Evolutionary conservation across 2,797 vertebrate genomes (phyloP).

Genomic region (Sternotherus odoratus): DNA sequence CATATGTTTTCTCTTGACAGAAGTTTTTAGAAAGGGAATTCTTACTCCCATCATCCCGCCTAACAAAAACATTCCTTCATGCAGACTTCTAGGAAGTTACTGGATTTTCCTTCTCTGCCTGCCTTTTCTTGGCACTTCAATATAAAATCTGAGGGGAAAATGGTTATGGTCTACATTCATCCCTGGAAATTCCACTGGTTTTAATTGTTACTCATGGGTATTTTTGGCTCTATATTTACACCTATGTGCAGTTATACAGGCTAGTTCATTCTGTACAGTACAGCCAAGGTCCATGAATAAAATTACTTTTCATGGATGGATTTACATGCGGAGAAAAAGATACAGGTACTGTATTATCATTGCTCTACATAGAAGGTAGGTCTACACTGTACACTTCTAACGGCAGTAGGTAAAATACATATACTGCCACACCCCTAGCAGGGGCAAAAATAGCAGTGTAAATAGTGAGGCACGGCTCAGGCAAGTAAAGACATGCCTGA

Average conservation of each 20-base stretch:
- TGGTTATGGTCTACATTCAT: neutral
- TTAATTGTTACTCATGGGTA: neutral
- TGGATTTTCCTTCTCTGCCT: neutral
- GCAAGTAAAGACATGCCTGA: neutral
- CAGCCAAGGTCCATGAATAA: neutral
- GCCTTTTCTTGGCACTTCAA: neutral
- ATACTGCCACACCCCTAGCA: neutral
- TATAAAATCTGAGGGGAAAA: neutral
- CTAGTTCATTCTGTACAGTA: neutral
- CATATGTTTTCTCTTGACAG: neutral
- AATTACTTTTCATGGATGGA: neutral
- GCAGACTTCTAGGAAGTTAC: neutral
- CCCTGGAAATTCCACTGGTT: neutral
- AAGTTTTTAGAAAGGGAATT: neutral
- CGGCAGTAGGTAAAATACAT: neutral
- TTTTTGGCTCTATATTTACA: neutral
- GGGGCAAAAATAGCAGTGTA: neutral
- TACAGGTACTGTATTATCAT: neutral
- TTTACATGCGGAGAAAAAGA: neutral
- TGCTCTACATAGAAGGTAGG: neutral
- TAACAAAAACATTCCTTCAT: neutral
- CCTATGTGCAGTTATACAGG: neutral
- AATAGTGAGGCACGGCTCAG: neutral
- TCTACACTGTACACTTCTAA: neutral
- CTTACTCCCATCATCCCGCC: neutral